Conservation (phyloP, 1,140 invertebrate species). For the Drusus annulatus region DNA sequence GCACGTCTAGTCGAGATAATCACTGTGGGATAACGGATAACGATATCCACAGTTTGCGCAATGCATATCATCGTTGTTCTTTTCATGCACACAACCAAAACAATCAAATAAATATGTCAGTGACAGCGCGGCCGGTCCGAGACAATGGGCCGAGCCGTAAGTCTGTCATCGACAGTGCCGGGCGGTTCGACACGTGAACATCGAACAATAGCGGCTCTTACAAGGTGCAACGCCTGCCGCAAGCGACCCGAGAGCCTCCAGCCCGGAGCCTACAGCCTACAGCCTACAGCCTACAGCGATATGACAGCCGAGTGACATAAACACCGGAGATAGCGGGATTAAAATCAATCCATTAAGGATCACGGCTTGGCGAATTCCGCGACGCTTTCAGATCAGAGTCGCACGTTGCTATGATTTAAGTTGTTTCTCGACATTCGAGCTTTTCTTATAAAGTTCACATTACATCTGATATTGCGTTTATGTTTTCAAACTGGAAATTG, state of each 20-base stretch:
- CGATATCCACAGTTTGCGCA: slow-evolving; percentile 7
- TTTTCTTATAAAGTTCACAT: too few relatives aligned
- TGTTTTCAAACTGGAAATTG: too few relatives aligned
- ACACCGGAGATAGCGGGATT: slow-evolving; percentile 39
- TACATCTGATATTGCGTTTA: too few relatives aligned
- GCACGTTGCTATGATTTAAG: too few relatives aligned
- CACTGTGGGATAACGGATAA: background rate
- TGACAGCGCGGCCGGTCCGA: slow-evolving; percentile 17
- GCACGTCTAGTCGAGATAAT: background rate
- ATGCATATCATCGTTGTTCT: background rate
- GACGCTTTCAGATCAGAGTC: too few relatives aligned
- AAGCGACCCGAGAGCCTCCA: too few relatives aligned
- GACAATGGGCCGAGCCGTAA: slow-evolving; percentile 30
- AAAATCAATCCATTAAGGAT: slow-evolving; percentile 35
- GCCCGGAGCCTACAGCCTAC: too few relatives aligned
- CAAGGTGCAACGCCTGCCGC: slow-evolving; percentile 39
- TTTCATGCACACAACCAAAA: background rate
- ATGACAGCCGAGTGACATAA: slow-evolving; percentile 41
- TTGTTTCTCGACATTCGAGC: too few relatives aligned
- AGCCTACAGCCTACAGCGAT: background rate
- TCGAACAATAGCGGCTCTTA: slow-evolving; percentile 27
- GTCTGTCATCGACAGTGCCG: slow-evolving; percentile 34
- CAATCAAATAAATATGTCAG: slow-evolving; percentile 33
- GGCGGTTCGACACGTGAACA: slow-evolving; percentile 33
- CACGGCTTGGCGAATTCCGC: too few relatives aligned